These are phyloP conservation scores for Pristionchus pacificus DNA, from an alignment of 1,140 invertebrate species.

Conservation along the genomic window DNA sequence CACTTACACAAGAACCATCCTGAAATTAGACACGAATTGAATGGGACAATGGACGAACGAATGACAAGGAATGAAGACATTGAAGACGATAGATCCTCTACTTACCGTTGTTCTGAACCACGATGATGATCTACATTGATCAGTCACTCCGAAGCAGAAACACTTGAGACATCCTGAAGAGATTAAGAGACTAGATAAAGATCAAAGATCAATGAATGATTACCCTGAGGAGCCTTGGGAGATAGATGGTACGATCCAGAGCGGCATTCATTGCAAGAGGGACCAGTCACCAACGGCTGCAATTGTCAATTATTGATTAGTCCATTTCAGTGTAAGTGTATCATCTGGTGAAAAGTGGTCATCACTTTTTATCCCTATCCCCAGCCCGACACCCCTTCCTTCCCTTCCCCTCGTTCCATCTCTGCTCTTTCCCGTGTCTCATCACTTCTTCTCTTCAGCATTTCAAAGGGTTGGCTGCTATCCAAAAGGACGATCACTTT, in stretches of 20 bases:
- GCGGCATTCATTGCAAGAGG: conserved; percentile 76
- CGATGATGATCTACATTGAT: conserved; percentile 60
- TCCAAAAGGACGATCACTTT: too few species aligned
- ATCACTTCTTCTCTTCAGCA: conserved; percentile 2
- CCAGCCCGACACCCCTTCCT: neutral
- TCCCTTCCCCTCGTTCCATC: neutral
- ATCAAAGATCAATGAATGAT: neutral
- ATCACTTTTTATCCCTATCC: too few species aligned
- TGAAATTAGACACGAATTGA: conserved; percentile 29
- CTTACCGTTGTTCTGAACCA: conserved; percentile 65
- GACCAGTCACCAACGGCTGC: conserved; percentile 62
- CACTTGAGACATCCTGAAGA: conserved; percentile 73
- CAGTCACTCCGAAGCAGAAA: conserved; percentile 83
- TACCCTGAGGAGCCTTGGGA: conserved; percentile 67
- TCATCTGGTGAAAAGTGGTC: too few species aligned
- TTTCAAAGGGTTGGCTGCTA: too few species aligned
- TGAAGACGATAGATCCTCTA: neutral
- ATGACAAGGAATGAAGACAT: too few species aligned
- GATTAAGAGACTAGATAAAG: neutral
- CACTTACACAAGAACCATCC: conserved; percentile 43
- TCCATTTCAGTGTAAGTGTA: too few species aligned
- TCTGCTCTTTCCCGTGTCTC: neutral
- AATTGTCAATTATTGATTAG: conserved; percentile 9
- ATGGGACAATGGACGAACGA: too few species aligned
- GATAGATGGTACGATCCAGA: conserved; percentile 73